Evolutionary conservation across 2,888 invertebrate species (phyloP), one percentile per base, ranked within the genome.

Genomic region (Drosophila nr. fundita): DNA sequence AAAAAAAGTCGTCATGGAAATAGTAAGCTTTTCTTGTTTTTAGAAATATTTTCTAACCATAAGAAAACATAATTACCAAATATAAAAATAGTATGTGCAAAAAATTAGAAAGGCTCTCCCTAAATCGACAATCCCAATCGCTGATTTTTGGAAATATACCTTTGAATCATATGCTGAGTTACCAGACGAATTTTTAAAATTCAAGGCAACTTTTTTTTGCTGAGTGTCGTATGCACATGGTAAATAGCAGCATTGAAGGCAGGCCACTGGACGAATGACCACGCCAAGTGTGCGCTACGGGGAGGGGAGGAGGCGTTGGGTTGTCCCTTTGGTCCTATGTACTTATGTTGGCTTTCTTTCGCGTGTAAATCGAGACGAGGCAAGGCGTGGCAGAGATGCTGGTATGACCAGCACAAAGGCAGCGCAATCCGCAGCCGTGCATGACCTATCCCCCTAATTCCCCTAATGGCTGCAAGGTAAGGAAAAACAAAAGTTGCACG

Each of bases 231-330:
- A 45, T 40, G 8, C 15, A 45, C 24, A 27, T 45, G 24, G 24
- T 45, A 66, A 50, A 63, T 18, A 18, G 18, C 49, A 45, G 15
- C 24, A 8, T 10, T 49, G 48, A 53, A 36, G 21, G 55, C 53
- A 58, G 57, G 49, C 40, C 38, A 68, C 82, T 63, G 77, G 82
- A 67, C 73, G 80, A 85, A 85, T 85, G 89, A 75, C 84, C 84
- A 89, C 76, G 76, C 70, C 78, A 88, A 88, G 80, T 69, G 74
- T 68, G 74, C 49, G 53, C 68, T 68, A 13, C 8, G 65, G 68
- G 53, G 24, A 52, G 57, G 59, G 18, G 8, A 8, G 45, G 7
- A 21, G 24, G 15, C 15, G 21, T 7, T 24, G 4, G 15, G 1
- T 21, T 45, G 21, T 15, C 54, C 60, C 63, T 57, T 48, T 55